Evolutionary conservation across 2,797 vertebrate species (phyloP).

Genomic region (Falco peregrinus): DNA sequence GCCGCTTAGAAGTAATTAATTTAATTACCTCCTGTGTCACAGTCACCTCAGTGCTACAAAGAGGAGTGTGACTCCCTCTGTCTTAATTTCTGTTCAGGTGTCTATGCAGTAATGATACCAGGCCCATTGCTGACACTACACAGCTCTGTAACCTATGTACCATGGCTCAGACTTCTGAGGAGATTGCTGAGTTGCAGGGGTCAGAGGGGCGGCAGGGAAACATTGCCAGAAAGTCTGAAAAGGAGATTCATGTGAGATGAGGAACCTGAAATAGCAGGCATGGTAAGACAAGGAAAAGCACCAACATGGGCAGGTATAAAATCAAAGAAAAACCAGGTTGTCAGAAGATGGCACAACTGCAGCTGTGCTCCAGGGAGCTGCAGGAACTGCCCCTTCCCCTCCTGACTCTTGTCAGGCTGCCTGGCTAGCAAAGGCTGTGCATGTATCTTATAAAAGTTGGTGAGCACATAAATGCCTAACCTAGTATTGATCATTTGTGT

Average conservation of each 20-base stretch:
- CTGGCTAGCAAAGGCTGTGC: background rate
- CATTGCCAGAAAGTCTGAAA: background rate
- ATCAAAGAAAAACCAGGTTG: background rate
- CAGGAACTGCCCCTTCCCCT: background rate
- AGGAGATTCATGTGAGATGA: background rate
- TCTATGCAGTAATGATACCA: background rate
- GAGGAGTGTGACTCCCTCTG: background rate
- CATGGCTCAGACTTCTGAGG: background rate
- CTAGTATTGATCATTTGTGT: background rate
- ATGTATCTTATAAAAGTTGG: background rate
- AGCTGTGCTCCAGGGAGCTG: background rate
- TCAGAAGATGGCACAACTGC: background rate
- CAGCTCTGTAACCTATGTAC: accelerated
- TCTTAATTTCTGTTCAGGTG: background rate
- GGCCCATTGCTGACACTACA: background rate
- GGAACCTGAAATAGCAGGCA: background rate
- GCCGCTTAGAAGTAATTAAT: background rate
- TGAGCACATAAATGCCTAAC: background rate
- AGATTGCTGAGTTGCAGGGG: background rate
- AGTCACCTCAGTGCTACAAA: background rate
- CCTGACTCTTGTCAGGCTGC: background rate
- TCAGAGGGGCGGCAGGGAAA: no score
- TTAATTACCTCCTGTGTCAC: background rate
- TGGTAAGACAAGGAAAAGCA: background rate
- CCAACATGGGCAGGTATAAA: background rate